These are phyloP conservation scores for Drosophila leonis DNA, from an alignment of 2,888 invertebrate genomes.

Conservation along the genomic window DNA sequence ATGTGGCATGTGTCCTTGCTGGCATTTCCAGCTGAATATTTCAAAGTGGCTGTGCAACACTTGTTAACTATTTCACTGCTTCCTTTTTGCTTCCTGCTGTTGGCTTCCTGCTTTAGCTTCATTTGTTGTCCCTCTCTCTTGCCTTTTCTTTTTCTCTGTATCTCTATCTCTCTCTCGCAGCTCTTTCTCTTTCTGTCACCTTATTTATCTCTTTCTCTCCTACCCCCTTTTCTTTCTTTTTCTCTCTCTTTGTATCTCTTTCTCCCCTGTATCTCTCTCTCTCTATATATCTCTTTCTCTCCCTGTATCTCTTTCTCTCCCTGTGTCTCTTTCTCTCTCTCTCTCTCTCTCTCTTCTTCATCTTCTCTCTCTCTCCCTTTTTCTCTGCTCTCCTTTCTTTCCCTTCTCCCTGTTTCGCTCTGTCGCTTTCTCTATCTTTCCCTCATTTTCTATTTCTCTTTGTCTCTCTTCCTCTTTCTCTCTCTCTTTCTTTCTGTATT, in stretches of 20 bases:
- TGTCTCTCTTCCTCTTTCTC: background rate
- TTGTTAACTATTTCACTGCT: slow-evolving; percentile 18
- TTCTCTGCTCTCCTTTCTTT: background rate
- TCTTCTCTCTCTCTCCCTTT: background rate
- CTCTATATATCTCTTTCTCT: background rate
- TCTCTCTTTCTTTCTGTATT: too few relatives aligned
- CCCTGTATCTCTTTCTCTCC: background rate
- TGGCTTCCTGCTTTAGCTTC: background rate
- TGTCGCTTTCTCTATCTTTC: background rate
- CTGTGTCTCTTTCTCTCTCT: background rate
- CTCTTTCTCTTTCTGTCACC: too few relatives aligned
- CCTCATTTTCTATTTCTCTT: background rate
- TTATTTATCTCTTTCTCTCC: background rate
- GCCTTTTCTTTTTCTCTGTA: background rate
- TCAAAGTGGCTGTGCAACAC: slow-evolving; percentile 7
- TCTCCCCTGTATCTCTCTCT: background rate
- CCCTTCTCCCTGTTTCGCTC: background rate
- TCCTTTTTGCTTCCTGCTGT: slow-evolving; percentile 1
- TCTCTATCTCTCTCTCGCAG: background rate
- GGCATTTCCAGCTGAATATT: slow-evolving; percentile 16
- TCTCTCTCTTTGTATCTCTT: background rate
- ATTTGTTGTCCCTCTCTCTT: background rate
- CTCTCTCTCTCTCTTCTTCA: background rate
- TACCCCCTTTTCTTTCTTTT: background rate
- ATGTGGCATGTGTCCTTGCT: slow-evolving; percentile 7